phyloP scores from a whole-genome alignment of 2,797 vertebrate species.

The Sebastes melanostomus region DNA sequence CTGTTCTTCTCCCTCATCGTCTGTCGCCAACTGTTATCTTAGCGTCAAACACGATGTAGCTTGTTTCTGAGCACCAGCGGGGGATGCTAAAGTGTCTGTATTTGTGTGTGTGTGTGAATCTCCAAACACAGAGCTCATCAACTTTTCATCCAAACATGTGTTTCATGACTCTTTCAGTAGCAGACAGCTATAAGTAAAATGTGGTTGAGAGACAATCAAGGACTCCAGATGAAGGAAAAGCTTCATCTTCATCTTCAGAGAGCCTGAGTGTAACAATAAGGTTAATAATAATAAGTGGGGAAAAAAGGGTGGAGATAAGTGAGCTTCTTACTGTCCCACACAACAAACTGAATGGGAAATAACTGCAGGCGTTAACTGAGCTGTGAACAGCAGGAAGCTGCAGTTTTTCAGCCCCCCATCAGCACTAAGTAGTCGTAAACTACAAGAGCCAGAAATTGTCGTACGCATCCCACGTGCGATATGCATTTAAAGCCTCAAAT shows the following conservation, averaged over 20 bases:
- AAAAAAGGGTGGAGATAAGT: background rate
- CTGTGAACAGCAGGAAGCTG: background rate
- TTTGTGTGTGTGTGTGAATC: conserved; percentile 3
- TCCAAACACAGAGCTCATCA: conserved; percentile 53
- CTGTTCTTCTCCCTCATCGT: background rate
- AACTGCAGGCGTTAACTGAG: background rate
- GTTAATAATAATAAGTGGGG: background rate
- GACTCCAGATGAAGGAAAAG: background rate
- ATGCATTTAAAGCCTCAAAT: background rate
- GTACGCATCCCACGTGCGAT: too few relatives aligned
- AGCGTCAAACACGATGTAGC: conserved; percentile 36
- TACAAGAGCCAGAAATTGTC: background rate
- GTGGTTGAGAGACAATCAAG: background rate
- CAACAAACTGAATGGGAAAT: background rate
- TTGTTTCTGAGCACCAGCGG: conserved; percentile 23
- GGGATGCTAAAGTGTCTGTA: conserved; percentile 12
- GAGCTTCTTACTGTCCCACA: background rate
- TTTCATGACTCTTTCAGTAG: conserved; percentile 51
- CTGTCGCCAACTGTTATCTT: conserved; percentile 24
- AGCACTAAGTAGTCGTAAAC: background rate
- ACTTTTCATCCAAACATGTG: conserved; percentile 60
- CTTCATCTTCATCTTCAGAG: background rate
- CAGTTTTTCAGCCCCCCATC: background rate
- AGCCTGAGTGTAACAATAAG: background rate
- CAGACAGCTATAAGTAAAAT: background rate